Conservation (phyloP, 2,888 invertebrate genomes). For the Cephonodes hylas region DNA sequence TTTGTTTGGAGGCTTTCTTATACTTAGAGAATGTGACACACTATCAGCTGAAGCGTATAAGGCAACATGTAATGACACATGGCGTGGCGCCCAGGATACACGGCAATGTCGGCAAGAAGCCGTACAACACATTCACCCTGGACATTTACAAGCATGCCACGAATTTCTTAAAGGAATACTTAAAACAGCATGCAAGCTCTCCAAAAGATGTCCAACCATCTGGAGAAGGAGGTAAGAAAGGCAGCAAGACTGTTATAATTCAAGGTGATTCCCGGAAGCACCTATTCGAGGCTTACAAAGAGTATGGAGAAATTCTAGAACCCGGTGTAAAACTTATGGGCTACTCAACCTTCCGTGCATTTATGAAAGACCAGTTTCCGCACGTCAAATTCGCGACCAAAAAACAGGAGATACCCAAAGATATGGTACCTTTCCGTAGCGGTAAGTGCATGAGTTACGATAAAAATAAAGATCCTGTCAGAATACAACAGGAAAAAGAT, state of each 20-base stretch:
- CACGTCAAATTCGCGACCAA: slow-evolving; percentile 87
- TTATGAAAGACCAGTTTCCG: slow-evolving; percentile 91
- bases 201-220: slow-evolving; percentile 75
- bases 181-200: slow-evolving; percentile 83
- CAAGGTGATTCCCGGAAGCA: slow-evolving; percentile 84
- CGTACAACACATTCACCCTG: slow-evolving; percentile 89
- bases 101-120: slow-evolving; percentile 90
- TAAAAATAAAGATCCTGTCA: slow-evolving; percentile 75
- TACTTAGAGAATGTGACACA: slow-evolving; percentile 90
- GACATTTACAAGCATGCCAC: slow-evolving; percentile 90
- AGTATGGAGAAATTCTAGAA: slow-evolving; percentile 86
- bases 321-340: slow-evolving; percentile 89
- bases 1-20: slow-evolving; percentile 89
- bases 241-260: slow-evolving; percentile 74
- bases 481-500: slow-evolving; percentile 75
- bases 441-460: slow-evolving; percentile 80
- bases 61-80: slow-evolving; percentile 89
- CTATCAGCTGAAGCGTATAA: slow-evolving; percentile 88
- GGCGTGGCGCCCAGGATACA: slow-evolving; percentile 89
- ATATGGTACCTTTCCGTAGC: slow-evolving; percentile 76
- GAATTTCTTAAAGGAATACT: slow-evolving; percentile 87
- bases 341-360: slow-evolving; percentile 89
- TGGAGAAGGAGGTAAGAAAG: slow-evolving; percentile 72
- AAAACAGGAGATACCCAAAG: slow-evolving; percentile 72
- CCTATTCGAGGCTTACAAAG: slow-evolving; percentile 87